Evolutionary conservation across 1,140 invertebrate genomes (phyloP).

Genomic region (Nasonia vitripennis): DNA sequence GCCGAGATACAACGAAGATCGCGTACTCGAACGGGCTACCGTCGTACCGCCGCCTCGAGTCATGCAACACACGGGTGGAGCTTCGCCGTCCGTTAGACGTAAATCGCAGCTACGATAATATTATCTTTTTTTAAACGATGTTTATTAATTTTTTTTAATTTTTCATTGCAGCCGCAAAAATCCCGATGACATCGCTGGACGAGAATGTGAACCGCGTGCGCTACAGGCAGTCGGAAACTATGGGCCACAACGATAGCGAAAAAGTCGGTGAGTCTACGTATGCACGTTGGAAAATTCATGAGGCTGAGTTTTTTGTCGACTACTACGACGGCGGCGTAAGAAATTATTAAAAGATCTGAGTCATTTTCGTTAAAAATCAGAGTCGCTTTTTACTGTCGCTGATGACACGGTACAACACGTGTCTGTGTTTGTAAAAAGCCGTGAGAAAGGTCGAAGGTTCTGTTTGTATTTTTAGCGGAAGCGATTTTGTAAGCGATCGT

Average conservation of each 20-base stretch:
- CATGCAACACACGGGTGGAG: background rate
- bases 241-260: conserved; percentile 48
- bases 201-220: conserved; percentile 70
- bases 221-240: conserved; percentile 45
- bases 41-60: conserved; percentile 25
- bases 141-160: background rate
- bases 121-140: too few species aligned
- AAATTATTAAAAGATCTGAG: too few species aligned
- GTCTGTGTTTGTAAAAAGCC: too few species aligned
- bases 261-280: conserved; percentile 65
- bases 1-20: background rate
- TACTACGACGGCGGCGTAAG: too few species aligned
- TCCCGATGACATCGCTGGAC: conserved; percentile 70
- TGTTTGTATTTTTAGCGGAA: background rate
- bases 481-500: background rate
- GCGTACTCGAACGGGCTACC: conserved; percentile 25
- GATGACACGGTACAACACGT: too few species aligned
- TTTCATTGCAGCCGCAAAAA: conserved; percentile 64
- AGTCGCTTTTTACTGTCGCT: too few species aligned
- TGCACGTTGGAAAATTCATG: background rate
- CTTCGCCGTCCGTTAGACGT: conserved; percentile 1
- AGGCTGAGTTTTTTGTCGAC: too few species aligned
- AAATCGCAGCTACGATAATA: background rate
- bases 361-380: too few species aligned
- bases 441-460: background rate